Conservation (phyloP, 2,888 invertebrate species). For the Latrodectus hesperus region DNA sequence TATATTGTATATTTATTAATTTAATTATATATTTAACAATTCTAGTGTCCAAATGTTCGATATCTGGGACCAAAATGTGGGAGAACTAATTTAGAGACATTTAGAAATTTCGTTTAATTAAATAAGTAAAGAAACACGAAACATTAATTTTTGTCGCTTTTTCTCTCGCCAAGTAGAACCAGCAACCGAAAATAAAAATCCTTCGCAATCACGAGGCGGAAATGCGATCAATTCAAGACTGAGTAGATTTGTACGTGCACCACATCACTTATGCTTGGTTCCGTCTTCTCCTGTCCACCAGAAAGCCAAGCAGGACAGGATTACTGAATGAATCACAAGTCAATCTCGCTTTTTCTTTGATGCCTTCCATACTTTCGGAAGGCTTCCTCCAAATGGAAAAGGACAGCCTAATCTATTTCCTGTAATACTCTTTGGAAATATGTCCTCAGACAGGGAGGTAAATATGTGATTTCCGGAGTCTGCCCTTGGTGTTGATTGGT, state of each 20-base stretch:
- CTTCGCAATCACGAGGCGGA: neutral
- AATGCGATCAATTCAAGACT: neutral
- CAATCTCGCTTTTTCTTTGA: neutral
- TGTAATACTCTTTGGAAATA: neutral
- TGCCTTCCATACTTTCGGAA: neutral
- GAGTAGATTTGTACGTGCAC: neutral
- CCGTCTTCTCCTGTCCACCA: neutral
- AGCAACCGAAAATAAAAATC: neutral
- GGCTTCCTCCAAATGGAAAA: neutral
- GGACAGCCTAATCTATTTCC: neutral
- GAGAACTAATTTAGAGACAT: too few species aligned
- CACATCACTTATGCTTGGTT: neutral
- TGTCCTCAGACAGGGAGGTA: neutral
- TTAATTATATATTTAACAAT: too few species aligned
- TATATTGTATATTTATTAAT: too few species aligned
- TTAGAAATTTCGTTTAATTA: too few species aligned
- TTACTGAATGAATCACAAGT: neutral
- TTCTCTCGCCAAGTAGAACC: too few species aligned
- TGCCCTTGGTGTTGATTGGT: neutral
- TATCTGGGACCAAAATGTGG: too few species aligned
- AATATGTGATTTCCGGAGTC: neutral
- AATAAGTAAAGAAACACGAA: too few species aligned
- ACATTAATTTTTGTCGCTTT: too few species aligned
- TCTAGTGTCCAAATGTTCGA: too few species aligned
- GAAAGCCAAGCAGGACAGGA: neutral